Evolutionary conservation across 2,113 vertebrate genomes (phyloP), one percentile per base, ranked within the genome.

Genomic region (Plecturocebus donacophilus): DNA sequence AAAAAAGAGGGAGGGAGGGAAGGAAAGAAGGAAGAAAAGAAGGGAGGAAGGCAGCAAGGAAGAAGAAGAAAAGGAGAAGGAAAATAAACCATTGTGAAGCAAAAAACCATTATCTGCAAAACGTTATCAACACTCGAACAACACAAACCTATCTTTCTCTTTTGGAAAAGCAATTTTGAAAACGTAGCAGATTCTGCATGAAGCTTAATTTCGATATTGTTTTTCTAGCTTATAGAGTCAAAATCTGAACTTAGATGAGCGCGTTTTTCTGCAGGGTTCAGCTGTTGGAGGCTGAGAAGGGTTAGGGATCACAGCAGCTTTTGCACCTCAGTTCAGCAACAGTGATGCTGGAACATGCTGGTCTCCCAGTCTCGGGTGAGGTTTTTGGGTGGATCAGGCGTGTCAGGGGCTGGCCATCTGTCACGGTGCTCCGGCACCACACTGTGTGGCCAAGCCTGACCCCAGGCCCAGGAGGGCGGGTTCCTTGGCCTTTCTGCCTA

Each of bases 371-470:
- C 82, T 47, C 1, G 3, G 2, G 14, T 0, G 92, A 42, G 3
- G 10, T 5, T 40, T 32, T n/a, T 0, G 0, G 56, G 6, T 0
- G 64, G 45, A 1, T 3, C 13, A 25, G 40, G 23, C 0, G 0
- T 5, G 38, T 5, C 8, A 3, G 0, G 13, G 20, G 49, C 4
- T 7, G 7, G 8, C 40, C 68, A 56, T 10, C 19, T 30, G 66
- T 30, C 38, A 40, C 16, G 3, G 12, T 2, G 8, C n/a, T 27
- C 3, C 13, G 23, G 3, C 3, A 20, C 49, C 17, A 0, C 35
- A 0, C 1, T 3, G 16, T 8, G 5, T 32, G 68, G 17, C 40
- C 14, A 0, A 11, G 3, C 14, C 19, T 25, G 23, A 61, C 79
- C 35, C 12, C 87, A 56, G 76, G 2, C 27, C 30, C 30, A 1